Percentiles rank a stretch among this genome's conserved stretches.
These are phyloP conservation scores for Stegana nigrithorax DNA, from an alignment of 2,888 invertebrate species.

Conservation along the genomic window DNA sequence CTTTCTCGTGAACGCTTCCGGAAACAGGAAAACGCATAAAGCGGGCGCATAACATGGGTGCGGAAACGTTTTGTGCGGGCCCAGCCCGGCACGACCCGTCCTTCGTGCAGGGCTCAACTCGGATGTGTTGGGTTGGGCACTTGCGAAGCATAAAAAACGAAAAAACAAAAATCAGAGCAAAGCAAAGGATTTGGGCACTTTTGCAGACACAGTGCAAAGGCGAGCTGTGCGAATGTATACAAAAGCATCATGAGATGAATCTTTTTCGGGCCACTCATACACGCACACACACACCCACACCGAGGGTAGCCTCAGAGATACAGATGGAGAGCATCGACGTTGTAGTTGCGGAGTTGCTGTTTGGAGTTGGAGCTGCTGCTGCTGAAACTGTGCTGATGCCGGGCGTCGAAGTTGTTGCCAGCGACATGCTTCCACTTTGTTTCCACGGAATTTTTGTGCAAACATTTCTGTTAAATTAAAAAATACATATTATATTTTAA, in stretches of 20 bases:
- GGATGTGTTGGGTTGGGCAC: background rate
- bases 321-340: too few relatives aligned
- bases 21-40: constrained; percentile 51
- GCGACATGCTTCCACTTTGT: constrained; percentile 43
- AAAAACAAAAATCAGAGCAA: too few relatives aligned
- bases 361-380: constrained; percentile 25
- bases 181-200: constrained; percentile 39
- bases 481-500: constrained; percentile 67
- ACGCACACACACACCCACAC: constrained; percentile 7
- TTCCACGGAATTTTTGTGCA: constrained; percentile 63
- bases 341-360: too few relatives aligned
- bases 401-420: background rate
- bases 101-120: background rate
- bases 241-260: constrained; percentile 17
- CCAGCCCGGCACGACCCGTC: background rate
- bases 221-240: background rate
- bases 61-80: background rate
- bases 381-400: too few relatives aligned
- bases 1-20: constrained; percentile 65
- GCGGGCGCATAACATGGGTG: constrained; percentile 28
- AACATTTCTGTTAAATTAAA: constrained; percentile 67
- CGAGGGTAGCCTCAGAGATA: constrained; percentile 16
- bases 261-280: constrained; percentile 10
- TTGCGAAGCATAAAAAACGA: too few relatives aligned
- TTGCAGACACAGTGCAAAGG: constrained; percentile 28